phyloP scores from a whole-genome alignment of 1,140 invertebrate species.

The Cotesia chilonis region DNA sequence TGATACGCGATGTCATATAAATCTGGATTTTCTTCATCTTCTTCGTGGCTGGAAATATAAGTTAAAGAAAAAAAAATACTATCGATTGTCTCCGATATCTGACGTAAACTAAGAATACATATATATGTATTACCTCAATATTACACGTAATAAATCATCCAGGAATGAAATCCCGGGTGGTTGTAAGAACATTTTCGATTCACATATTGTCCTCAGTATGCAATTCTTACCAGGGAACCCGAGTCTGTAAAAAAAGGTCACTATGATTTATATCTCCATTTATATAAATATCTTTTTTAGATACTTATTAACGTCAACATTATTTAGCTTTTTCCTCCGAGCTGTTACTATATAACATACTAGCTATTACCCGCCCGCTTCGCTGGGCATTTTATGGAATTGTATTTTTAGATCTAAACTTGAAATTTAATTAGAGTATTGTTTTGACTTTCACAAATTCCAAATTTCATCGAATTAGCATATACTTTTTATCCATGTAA shows the following conservation, averaged over 20 bases:
- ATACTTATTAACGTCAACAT: neutral
- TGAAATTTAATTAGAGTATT: too few relatives aligned
- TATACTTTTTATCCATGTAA: too few relatives aligned
- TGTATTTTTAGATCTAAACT: too few relatives aligned
- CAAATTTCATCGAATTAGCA: too few relatives aligned
- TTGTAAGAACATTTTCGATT: slow-evolving; percentile 69
- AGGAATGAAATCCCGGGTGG: slow-evolving; percentile 71
- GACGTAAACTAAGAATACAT: neutral
- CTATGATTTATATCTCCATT: slow-evolving; percentile 10
- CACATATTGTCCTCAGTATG: slow-evolving; percentile 74
- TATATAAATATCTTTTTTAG: neutral
- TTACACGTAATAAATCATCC: slow-evolving; percentile 72
- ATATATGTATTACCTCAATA: slow-evolving; percentile 68
- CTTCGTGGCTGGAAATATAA: slow-evolving; percentile 53
- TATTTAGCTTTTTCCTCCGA: too few relatives aligned
- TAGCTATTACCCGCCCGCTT: too few relatives aligned
- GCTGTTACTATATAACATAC: too few relatives aligned
- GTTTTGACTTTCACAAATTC: too few relatives aligned
- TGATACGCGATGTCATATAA: slow-evolving; percentile 55
- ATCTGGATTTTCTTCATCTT: slow-evolving; percentile 42
- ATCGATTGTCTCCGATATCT: slow-evolving; percentile 14
- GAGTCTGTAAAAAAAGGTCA: slow-evolving; percentile 61
- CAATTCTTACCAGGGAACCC: slow-evolving; percentile 73
- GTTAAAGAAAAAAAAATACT: slow-evolving; percentile 31
- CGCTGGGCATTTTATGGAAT: too few relatives aligned